A percentile compares a stretch with the other conserved stretches of the same genome.
phyloP scores from a whole-genome alignment of 2,797 vertebrate species.

The Manis crassicaudata region DNA sequence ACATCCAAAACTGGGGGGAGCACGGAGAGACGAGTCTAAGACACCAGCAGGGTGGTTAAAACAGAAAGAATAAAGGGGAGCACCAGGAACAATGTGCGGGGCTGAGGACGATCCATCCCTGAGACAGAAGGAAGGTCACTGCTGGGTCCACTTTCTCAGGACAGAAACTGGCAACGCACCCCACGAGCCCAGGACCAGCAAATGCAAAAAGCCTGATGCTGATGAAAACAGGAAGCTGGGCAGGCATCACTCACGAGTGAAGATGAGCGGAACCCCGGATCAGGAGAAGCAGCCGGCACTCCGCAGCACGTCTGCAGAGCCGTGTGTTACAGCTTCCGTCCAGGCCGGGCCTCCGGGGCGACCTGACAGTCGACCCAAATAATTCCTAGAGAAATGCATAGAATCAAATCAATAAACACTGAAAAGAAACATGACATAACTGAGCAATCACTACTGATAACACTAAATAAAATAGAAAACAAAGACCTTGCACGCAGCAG shows the following conservation, averaged over 20 bases:
- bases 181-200: too few relatives aligned
- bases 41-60: not conserved
- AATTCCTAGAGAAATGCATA: not conserved
- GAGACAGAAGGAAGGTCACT: not conserved
- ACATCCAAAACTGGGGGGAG: not conserved
- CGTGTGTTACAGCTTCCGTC: too few relatives aligned
- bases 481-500: not conserved
- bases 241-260: not conserved
- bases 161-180: not conserved
- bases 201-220: not conserved
- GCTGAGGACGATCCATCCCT: not conserved
- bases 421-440: not conserved
- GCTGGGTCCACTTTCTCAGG: not conserved
- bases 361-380: fast-evolving
- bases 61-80: fast-evolving
- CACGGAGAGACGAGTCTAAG: fast-evolving
- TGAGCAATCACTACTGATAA: not conserved
- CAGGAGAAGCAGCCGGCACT: not conserved
- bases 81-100: not conserved
- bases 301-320: not conserved
- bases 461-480: not conserved
- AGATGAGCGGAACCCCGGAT: not conserved
- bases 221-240: not conserved
- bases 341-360: not conserved
- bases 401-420: not conserved